A percentile compares a stretch with the other conserved stretches of the same genome.
Evolutionary conservation across 1,140 invertebrate genomes (phyloP).

Genomic region (Pantala flavescens): DNA sequence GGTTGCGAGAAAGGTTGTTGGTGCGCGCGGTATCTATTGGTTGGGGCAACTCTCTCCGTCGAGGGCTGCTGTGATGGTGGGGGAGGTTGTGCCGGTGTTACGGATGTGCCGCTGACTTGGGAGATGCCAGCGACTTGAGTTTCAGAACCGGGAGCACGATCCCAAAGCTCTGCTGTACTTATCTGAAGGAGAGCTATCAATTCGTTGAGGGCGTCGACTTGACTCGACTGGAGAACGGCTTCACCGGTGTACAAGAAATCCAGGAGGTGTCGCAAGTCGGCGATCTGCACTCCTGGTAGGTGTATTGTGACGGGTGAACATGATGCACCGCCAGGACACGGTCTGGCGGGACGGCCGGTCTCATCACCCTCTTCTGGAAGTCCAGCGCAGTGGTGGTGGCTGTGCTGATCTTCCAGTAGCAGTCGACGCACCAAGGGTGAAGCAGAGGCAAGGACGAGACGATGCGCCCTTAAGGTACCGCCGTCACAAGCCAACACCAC

Average conservation of each 20-base stretch:
- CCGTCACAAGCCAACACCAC: constrained; percentile 64
- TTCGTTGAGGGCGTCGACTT: constrained; percentile 68
- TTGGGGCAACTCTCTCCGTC: not conserved
- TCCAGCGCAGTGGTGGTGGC: not conserved
- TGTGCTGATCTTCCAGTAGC: constrained; percentile 44
- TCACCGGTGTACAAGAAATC: constrained; percentile 77
- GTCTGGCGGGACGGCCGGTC: not conserved
- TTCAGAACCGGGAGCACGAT: not conserved
- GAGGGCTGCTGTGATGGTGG: not conserved
- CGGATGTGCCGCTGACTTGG: not conserved
- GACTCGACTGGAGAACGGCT: constrained; percentile 60
- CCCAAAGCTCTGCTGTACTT: constrained; percentile 52
- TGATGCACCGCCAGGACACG: constrained; percentile 40
- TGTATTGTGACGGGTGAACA: constrained; percentile 57
- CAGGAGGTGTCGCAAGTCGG: constrained; percentile 62
- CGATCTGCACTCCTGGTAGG: constrained; percentile 65
- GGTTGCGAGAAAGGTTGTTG: constrained; percentile 8
- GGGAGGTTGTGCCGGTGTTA: not conserved
- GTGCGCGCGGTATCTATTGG: not conserved
- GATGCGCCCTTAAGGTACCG: constrained; percentile 52
- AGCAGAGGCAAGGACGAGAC: constrained; percentile 69
- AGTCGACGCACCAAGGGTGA: constrained; percentile 66
- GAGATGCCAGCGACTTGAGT: not conserved
- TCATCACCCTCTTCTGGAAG: not conserved
- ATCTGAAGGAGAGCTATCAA: constrained; percentile 70